These are phyloP conservation scores for Poecilia velifera DNA, from an alignment of 2,797 vertebrate species.

Conservation along the genomic window DNA sequence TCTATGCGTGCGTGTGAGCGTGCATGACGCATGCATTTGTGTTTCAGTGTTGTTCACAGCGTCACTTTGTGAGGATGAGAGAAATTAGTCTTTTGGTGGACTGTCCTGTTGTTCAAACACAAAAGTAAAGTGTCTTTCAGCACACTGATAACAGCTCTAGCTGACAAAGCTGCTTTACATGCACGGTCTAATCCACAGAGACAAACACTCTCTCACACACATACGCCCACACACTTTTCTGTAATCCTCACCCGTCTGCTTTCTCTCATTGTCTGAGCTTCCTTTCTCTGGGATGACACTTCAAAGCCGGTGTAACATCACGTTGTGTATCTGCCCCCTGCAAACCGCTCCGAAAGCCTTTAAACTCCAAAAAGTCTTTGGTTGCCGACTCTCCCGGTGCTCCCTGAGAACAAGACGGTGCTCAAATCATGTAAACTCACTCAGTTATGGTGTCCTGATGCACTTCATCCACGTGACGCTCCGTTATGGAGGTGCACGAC, in stretches of 20 bases:
- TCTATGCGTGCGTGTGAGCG: conserved; percentile 7
- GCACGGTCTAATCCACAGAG: conserved; percentile 75
- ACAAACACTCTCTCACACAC: conserved; percentile 69
- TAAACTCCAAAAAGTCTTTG: conserved; percentile 69
- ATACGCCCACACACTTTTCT: conserved; percentile 66
- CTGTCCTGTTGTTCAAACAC: conserved; percentile 57
- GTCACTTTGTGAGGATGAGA: conserved; percentile 28
- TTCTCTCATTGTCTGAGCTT: conserved; percentile 75
- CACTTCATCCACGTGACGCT: conserved; percentile 59
- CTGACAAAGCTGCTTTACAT: conserved; percentile 74
- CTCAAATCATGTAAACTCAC: conserved; percentile 68
- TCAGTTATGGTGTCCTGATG: conserved; percentile 64
- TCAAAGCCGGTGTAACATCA: conserved; percentile 75
- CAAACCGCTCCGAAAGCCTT: conserved; percentile 70
- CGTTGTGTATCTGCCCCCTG: conserved; percentile 71
- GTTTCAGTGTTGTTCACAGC: conserved; percentile 38
- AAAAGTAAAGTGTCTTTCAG: conserved; percentile 70
- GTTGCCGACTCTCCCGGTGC: conserved; percentile 56
- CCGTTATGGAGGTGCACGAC: conserved; percentile 24
- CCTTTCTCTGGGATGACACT: conserved; percentile 75
- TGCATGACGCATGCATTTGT: conserved; percentile 10
- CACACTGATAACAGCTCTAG: conserved; percentile 66
- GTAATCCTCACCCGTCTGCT: conserved; percentile 73
- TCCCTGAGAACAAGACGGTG: conserved; percentile 34
- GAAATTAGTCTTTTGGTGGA: conserved; percentile 54